These are phyloP conservation scores for Machaerirhynchus nigripectus DNA, from an alignment of 2,113 vertebrate species.

Conservation along the genomic window DNA sequence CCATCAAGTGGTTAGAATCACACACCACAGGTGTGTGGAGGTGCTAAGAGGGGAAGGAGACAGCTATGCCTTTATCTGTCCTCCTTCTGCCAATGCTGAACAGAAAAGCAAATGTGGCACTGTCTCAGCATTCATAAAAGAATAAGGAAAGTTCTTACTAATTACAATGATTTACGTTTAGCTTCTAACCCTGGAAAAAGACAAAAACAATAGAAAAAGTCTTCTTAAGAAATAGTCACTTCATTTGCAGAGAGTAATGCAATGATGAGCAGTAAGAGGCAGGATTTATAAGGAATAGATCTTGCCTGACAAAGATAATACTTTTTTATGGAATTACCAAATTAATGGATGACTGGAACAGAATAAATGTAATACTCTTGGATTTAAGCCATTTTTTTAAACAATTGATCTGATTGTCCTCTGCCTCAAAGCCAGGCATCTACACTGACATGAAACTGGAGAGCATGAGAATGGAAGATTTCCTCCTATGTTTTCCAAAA, in stretches of 20 bases:
- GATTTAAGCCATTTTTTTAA: background rate
- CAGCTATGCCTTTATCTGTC: background rate
- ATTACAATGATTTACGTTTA: background rate
- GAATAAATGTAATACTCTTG: background rate
- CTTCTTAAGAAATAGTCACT: background rate
- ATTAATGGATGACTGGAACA: constrained; percentile 5
- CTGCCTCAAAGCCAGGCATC: background rate
- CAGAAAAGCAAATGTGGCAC: background rate
- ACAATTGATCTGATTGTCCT: background rate
- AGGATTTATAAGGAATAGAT: background rate
- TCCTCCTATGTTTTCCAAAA: background rate
- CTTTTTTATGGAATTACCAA: background rate
- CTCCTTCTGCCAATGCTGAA: background rate
- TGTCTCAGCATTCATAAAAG: background rate
- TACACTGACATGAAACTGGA: background rate
- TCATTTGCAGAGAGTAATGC: background rate
- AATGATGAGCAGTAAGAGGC: background rate
- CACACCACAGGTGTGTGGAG: background rate
- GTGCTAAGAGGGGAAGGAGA: background rate
- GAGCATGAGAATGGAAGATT: background rate
- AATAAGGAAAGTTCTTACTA: background rate
- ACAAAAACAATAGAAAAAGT: background rate
- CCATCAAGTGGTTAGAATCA: background rate
- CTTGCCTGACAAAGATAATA: background rate
- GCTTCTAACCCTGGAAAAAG: background rate